A percentile compares a stretch with the other conserved stretches of the same genome.
Conservation (phyloP, 2,113 vertebrate genomes). For the Callorhinus ursinus region DNA sequence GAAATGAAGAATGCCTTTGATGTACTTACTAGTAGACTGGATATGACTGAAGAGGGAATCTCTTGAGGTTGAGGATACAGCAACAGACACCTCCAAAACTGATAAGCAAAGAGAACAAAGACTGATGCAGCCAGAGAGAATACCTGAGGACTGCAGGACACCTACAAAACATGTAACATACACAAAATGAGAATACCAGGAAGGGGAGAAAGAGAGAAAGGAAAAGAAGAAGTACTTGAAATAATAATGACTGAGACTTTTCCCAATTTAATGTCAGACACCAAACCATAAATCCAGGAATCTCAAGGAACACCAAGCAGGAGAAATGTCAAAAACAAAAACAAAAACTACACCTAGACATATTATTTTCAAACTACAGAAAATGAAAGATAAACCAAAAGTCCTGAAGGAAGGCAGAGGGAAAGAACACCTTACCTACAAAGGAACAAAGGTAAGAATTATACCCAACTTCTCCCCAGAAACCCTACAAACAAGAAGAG, state of each 20-base stretch:
- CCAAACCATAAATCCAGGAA: not conserved
- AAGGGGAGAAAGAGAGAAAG: not conserved
- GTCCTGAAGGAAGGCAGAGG: not conserved
- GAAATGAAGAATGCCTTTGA: not conserved
- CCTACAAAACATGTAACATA: not conserved
- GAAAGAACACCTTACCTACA: not conserved
- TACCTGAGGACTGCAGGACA: not conserved
- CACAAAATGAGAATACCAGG: not conserved
- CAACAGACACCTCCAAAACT: not conserved
- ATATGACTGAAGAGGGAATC: not conserved
- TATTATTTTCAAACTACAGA: not conserved
- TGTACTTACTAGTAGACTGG: not conserved
- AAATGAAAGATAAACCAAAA: not conserved
- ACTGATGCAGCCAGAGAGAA: not conserved
- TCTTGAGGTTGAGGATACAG: not conserved
- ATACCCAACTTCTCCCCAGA: not conserved
- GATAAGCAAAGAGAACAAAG: not conserved
- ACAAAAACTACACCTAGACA: not conserved
- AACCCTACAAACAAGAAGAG: not conserved
- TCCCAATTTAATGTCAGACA: not conserved
- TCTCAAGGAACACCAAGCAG: not conserved
- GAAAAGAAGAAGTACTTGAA: not conserved
- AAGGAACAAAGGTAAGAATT: not conserved
- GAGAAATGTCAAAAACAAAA: not conserved
- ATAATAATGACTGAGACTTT: not conserved